Base-by-base conservation (phyloP, 2,888 invertebrate species). In the Lysandra bellargus region DNA sequence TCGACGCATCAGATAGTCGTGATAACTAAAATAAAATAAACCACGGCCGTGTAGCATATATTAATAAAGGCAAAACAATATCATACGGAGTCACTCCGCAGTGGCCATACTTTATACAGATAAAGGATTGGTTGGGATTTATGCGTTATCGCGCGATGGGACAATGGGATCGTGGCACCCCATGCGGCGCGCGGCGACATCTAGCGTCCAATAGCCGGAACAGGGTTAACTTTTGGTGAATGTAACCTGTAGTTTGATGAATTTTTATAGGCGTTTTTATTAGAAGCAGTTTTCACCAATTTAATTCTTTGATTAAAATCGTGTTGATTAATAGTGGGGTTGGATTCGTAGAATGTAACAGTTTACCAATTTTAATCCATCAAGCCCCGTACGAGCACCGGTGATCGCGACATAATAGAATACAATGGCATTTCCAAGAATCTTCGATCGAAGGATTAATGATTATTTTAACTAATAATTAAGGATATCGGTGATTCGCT, bases 11-110 rank as follows among this genome's bases (percentile, higher is more conserved):
- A 92, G 94, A 94, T 94, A 93, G 91, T 93, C 94, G 93, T 94
- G 93, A 94, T 93, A 94, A 94, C 92, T 91, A 93, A 94, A 94
- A 94, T 92, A 94, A 93, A 93, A 94, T 92, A 92, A 92, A 86
- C 90, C 87, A 85, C 87, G 85, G 87, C 87, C 81, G 83, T 88
- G 89, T 88, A 92, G 92, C 93, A 94, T 94, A 94, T 94, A 94
- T 94, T 94, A 94, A 94, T 92, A 94, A 94, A 94, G 91, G 87
- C 89, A 94, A 94, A 94, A 93, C 92, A 90, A 94, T 91, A 91
- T 93, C 92, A 92, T 92, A 92, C 90, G 90, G 89, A 88, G 91
- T 93, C 93, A 94, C 94, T 94, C 93, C 91, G 93, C 93, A 92
- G 93, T 92, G 92, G 92, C 93, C 94, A 94, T 94, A 94, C 92